A percentile compares a stretch with the other conserved stretches of the same genome.
Conservation (phyloP, 2,113 vertebrate genomes). For the Caloenas nicobarica region DNA sequence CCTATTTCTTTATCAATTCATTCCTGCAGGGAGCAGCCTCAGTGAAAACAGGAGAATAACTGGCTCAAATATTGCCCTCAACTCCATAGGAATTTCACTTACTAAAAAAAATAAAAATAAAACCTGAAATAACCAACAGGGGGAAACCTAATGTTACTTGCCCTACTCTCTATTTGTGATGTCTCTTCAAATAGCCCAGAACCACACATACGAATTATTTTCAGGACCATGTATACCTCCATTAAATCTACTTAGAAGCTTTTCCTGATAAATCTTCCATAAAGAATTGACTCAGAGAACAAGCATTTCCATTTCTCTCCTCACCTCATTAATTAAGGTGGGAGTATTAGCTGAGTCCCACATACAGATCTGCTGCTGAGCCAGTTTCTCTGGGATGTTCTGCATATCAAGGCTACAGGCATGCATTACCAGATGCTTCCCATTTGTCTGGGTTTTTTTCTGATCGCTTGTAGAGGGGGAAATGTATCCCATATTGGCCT, state of each 20-base stretch:
- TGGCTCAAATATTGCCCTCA: background rate
- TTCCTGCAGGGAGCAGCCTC: background rate
- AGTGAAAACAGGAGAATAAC: background rate
- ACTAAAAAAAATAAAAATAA: background rate
- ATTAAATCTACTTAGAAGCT: background rate
- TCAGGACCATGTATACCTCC: background rate
- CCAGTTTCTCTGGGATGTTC: background rate
- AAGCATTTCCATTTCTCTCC: background rate
- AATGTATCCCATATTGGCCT: background rate
- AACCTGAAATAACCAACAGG: background rate
- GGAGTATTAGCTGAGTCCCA: conserved; percentile 13
- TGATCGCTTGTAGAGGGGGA: background rate
- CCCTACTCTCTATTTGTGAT: background rate
- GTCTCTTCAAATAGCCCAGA: background rate
- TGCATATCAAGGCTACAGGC: background rate
- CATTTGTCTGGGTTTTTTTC: background rate
- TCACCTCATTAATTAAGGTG: conserved; percentile 22
- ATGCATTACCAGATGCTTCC: background rate
- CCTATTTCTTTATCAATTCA: background rate
- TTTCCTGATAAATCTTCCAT: conserved; percentile 7
- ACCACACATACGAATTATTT: background rate
- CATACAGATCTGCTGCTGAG: background rate
- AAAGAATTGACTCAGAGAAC: background rate
- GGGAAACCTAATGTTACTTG: background rate
- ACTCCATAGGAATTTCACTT: background rate